These are phyloP conservation scores for Drosophila mayaguana DNA, from an alignment of 2,888 invertebrate genomes.

Conservation along the genomic window DNA sequence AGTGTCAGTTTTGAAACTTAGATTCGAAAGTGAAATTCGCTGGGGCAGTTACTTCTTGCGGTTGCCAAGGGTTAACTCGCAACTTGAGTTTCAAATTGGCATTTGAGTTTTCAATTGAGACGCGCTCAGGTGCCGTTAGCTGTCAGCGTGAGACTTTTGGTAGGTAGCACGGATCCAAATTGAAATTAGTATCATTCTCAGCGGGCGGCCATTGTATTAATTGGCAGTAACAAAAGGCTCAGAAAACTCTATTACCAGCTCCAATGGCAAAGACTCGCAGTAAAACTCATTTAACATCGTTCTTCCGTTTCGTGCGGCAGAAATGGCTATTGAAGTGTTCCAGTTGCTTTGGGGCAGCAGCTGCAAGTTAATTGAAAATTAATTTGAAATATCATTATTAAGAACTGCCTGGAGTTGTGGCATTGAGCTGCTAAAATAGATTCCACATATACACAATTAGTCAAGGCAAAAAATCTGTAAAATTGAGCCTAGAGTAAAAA, in stretches of 20 bases:
- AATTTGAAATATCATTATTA: slow-evolving; percentile 71
- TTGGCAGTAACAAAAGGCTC: slow-evolving; percentile 47
- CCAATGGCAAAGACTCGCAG: slow-evolving; percentile 38
- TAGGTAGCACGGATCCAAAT: slow-evolving; percentile 24
- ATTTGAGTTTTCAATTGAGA: slow-evolving; percentile 71
- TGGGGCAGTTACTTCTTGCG: slow-evolving; percentile 52
- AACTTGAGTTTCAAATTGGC: slow-evolving; percentile 33
- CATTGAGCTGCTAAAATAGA: slow-evolving; percentile 11
- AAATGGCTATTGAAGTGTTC: slow-evolving; percentile 36
- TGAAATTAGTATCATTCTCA: slow-evolving; percentile 70
- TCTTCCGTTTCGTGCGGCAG: slow-evolving; percentile 7
- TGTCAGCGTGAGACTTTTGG: slow-evolving; percentile 28
- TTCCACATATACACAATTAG: slow-evolving; percentile 64
- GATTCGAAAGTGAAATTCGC: slow-evolving; percentile 53
- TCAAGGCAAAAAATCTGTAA: slow-evolving; percentile 55
- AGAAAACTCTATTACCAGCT: slow-evolving; percentile 53
- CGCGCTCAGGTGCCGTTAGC: slow-evolving; percentile 42
- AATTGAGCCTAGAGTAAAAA: slow-evolving; percentile 33
- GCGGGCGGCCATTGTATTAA: slow-evolving; percentile 52
- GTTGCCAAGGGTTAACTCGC: slow-evolving; percentile 52
- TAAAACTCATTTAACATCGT: slow-evolving; percentile 36
- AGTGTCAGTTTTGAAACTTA: neutral
- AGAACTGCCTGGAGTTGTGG: slow-evolving; percentile 10
- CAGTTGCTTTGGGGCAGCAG: slow-evolving; percentile 8
- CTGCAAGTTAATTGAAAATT: slow-evolving; percentile 74